Evolutionary conservation across 1,140 invertebrate genomes (phyloP), one percentile per base, ranked within the genome.

Genomic region (Phortica variegata): DNA sequence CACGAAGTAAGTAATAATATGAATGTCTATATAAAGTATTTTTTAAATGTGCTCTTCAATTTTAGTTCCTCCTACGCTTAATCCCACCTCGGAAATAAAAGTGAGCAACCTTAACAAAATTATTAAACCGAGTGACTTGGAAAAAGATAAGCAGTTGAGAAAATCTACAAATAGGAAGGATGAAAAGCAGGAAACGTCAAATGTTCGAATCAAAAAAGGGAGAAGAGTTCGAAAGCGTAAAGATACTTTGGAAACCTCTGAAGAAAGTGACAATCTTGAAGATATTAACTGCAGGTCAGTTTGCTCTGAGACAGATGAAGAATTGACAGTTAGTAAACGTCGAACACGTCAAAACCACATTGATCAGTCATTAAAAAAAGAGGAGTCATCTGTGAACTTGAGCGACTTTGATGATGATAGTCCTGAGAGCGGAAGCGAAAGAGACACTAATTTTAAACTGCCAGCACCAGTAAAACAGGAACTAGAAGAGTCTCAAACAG

Each of bases 401-500:
- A 60, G 54, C n/a, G 62, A 71, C 23, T 71, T 56, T 6, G 61
- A 60, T 5, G 69, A 73, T 20, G 69, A 73, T 36, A 63, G 57
- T 46, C 65, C 61, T 13, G 69, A 69, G 68, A 8, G 37, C 41
- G 3, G 52, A 54, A 43, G 60, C 44, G 12, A 32, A 2, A 15
- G 39, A 7, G 41, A n/a, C n/a, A 43, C 18, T 2, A 53, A 52
- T 31, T 54, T 63, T 6, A 60, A 62, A 39, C 54, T 70, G 19
- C 61, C 66, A 2, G 51, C 52, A 1, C 59, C 65, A 15, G 65
- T 59, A 12, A 54, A 49, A 38, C 57, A 66, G 20, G 66, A 71
- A 46, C 48, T 56, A 21, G 66, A 71, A 36, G 51, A 65, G 31
- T 50, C 58, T 1, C 65, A 69, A 51, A 49, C 61, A 4, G 40